A percentile compares a stretch with the other conserved stretches of the same genome.
phyloP scores from a whole-genome alignment of 2,797 vertebrate species.

The Spea hammondii region DNA sequence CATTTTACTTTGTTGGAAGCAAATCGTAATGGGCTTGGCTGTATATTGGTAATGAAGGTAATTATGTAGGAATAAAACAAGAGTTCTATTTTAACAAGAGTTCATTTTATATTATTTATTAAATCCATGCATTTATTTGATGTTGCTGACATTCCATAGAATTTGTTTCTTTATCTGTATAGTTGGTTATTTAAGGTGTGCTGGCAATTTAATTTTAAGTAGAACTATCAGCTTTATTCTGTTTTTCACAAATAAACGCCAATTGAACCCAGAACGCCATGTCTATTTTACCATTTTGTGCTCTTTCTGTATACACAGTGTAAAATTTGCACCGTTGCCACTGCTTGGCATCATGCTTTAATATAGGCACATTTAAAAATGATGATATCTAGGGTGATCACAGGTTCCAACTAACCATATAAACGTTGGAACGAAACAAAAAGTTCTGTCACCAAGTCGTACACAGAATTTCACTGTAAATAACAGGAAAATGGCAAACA shows the following conservation, averaged over 20 bases:
- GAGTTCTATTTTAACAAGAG: constrained; percentile 70
- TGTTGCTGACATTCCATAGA: constrained; percentile 62
- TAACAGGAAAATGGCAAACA: too few relatives aligned
- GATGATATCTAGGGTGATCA: too few relatives aligned
- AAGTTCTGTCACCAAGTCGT: too few relatives aligned
- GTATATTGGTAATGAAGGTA: constrained; percentile 69
- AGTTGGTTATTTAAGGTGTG: constrained; percentile 61
- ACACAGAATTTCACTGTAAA: too few relatives aligned
- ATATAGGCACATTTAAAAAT: too few relatives aligned
- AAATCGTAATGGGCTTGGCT: constrained; percentile 62
- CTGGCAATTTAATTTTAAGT: constrained; percentile 52
- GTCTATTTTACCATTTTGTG: constrained; percentile 21
- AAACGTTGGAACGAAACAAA: too few relatives aligned
- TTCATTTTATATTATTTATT: constrained; percentile 73
- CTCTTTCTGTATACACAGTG: not conserved
- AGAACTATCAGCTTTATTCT: constrained; percentile 63
- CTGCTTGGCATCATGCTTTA: too few relatives aligned
- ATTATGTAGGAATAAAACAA: constrained; percentile 60
- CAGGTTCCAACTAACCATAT: too few relatives aligned
- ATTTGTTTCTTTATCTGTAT: constrained; percentile 54
- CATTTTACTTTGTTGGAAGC: constrained; percentile 64
- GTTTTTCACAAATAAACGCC: constrained; percentile 56
- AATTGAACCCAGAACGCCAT: constrained; percentile 9
- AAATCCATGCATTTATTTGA: constrained; percentile 61
- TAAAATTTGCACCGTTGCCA: too few relatives aligned